Conservation (phyloP, 2,113 vertebrate species). For the Neodontobutis hainanensis region DNA sequence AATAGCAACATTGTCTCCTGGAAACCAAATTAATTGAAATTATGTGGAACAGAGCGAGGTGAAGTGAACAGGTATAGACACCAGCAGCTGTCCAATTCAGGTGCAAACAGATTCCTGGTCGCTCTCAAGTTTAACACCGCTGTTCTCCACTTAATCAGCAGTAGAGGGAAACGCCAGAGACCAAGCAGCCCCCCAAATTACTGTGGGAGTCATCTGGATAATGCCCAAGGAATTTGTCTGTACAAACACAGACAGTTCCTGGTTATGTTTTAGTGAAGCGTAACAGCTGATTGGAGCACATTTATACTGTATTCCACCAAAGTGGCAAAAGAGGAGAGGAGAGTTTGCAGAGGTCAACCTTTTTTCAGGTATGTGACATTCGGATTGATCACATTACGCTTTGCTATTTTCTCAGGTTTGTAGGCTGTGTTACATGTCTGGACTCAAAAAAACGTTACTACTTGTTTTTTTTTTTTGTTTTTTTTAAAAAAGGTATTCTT, state of each 20-base stretch:
- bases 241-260: slow-evolving; percentile 51
- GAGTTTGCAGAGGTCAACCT: background rate
- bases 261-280: slow-evolving; percentile 43
- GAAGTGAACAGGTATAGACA: slow-evolving; percentile 64
- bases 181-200: slow-evolving; percentile 40
- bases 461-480: too few species aligned
- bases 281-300: slow-evolving; percentile 38
- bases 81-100: slow-evolving; percentile 36
- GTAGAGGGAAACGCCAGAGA: slow-evolving; percentile 22
- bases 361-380: background rate
- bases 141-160: slow-evolving; percentile 35
- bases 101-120: slow-evolving; percentile 35
- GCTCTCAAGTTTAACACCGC: slow-evolving; percentile 32
- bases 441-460: background rate
- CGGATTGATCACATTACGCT: slow-evolving; percentile 9
- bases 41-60: slow-evolving; percentile 45
- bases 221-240: slow-evolving; percentile 63
- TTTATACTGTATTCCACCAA: slow-evolving; percentile 19
- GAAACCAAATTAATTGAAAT: slow-evolving; percentile 71
- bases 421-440: background rate
- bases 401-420: background rate
- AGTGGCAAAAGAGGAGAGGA: background rate
- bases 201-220: slow-evolving; percentile 50
- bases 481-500: too few species aligned
- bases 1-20: slow-evolving; percentile 76